Evolutionary conservation across 2,113 vertebrate genomes (phyloP), one percentile per base, ranked within the genome.

Genomic region (Apodemus speciosus): DNA sequence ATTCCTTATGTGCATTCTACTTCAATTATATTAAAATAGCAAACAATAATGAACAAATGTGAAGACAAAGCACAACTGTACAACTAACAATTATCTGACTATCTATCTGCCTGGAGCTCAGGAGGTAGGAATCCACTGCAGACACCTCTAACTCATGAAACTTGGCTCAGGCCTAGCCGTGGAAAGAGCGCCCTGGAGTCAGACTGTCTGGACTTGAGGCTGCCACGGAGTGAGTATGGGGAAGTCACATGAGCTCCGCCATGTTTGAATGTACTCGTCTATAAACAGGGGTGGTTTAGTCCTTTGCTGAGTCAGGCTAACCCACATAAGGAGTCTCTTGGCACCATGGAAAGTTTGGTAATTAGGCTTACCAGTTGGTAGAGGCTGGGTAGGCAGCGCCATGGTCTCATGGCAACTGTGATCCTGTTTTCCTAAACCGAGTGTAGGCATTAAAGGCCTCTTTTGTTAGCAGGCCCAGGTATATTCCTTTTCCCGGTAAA

Each of bases 401-500:
- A 15, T 72, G 35, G 30, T 60, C 43, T 72, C 38, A 25, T 9
- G 72, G 90, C 49, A 58, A 60, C 51, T 13, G 1, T 1, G 9
- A 71, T n/a, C 46, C n/a, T 21, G 3, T 43, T 75, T 64, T 58
- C 20, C 73, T n/a, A 66, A 92, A 62, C 58, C 30, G 91, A 77
- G 35, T 16, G 1, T 49, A 94, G 40, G 38, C 38, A 81, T 35
- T 91, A 85, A 87, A 95, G 88, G 30, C 64, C 75, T 9, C 69
- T 62, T 32, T 85, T 51, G 11, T 38, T 79, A 71, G n/a, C 62
- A 89, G n/a, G 9, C 53, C 64, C 56, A 76, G 53, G 64, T 72
- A n/a, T 81, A 40, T n/a, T 81, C 46, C 51, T 49, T 91, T 38
- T 91, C 72, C 38, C 58, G 56, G 71, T 56, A 69, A 83, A 94